phyloP scores from a whole-genome alignment of 2,113 vertebrate genomes.

The Sporophila hypoxantha region DNA sequence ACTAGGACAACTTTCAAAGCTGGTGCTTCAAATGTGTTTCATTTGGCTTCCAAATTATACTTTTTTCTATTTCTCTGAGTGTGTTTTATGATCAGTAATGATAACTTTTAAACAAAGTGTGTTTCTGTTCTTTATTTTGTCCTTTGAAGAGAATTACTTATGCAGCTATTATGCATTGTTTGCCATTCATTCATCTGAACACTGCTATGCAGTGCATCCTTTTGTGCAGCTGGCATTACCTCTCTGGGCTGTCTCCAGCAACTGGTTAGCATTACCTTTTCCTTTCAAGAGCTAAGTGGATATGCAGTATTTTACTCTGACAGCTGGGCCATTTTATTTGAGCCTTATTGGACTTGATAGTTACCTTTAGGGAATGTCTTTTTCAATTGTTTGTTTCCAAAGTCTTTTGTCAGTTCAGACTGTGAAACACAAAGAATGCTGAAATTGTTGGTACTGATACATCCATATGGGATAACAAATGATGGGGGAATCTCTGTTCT shows the following conservation, averaged over 20 bases:
- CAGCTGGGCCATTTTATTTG: conserved; percentile 69
- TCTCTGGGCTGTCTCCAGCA: conserved; percentile 63
- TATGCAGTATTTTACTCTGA: conserved; percentile 69
- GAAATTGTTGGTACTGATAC: conserved; percentile 40
- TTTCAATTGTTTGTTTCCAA: conserved; percentile 71
- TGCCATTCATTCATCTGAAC: conserved; percentile 32
- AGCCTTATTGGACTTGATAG: conserved; percentile 75
- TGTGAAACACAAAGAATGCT: conserved; percentile 58
- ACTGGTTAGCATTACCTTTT: conserved; percentile 68
- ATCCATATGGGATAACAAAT: background rate
- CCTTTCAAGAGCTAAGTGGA: conserved; percentile 67
- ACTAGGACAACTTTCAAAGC: background rate
- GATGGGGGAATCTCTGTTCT: background rate
- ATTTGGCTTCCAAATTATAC: background rate
- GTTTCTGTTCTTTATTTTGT: conserved; percentile 11
- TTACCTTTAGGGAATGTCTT: conserved; percentile 73
- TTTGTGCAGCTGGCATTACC: conserved; percentile 66
- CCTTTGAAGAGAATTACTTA: conserved; percentile 32
- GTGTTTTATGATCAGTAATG: background rate
- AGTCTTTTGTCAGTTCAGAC: conserved; percentile 62
- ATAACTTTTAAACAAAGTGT: conserved; percentile 19
- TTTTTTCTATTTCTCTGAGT: background rate
- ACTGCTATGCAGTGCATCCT: conserved; percentile 1
- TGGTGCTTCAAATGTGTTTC: background rate
- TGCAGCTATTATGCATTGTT: conserved; percentile 17